These are phyloP conservation scores for Chloebia gouldiae DNA, from an alignment of 2,113 vertebrate genomes.

Conservation along the genomic window DNA sequence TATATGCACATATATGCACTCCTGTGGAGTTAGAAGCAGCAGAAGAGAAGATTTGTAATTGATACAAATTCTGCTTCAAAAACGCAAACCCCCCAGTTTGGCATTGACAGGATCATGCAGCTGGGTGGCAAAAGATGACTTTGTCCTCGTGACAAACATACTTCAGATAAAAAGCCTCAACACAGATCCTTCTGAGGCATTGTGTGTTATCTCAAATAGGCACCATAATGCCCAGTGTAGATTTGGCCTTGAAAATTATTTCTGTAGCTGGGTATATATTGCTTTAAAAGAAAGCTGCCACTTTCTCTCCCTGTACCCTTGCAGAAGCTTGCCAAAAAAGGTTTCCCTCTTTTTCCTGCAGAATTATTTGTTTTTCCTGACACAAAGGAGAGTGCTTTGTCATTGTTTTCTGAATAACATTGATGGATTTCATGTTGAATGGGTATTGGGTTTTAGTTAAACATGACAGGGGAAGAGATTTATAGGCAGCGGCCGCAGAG, in stretches of 20 bases:
- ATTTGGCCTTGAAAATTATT: constrained; percentile 10
- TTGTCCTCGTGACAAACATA: neutral
- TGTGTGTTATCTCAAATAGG: neutral
- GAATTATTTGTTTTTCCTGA: constrained; percentile 75
- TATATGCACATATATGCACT: neutral
- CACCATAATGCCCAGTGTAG: neutral
- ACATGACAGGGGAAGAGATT: constrained; percentile 83
- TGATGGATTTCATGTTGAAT: constrained; percentile 91
- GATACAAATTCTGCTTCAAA: neutral
- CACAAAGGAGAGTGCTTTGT: constrained; percentile 88
- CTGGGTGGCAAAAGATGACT: constrained; percentile 13
- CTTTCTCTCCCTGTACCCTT: neutral
- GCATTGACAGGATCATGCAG: neutral
- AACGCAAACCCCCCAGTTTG: neutral
- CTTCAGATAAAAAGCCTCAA: constrained; percentile 22
- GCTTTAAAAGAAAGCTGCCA: constrained; percentile 31
- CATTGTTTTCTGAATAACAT: constrained; percentile 87
- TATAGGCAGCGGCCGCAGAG: constrained; percentile 81
- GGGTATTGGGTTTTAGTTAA: constrained; percentile 90
- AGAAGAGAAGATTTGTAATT: neutral
- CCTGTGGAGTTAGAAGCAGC: neutral
- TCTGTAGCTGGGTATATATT: neutral
- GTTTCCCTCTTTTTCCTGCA: constrained; percentile 69
- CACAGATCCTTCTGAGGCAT: neutral
- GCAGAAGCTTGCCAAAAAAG: constrained; percentile 78